Percentiles rank a stretch among this genome's conserved stretches.
Conservation (phyloP, 2,888 invertebrate genomes). For the Oscheius myriophilus region DNA sequence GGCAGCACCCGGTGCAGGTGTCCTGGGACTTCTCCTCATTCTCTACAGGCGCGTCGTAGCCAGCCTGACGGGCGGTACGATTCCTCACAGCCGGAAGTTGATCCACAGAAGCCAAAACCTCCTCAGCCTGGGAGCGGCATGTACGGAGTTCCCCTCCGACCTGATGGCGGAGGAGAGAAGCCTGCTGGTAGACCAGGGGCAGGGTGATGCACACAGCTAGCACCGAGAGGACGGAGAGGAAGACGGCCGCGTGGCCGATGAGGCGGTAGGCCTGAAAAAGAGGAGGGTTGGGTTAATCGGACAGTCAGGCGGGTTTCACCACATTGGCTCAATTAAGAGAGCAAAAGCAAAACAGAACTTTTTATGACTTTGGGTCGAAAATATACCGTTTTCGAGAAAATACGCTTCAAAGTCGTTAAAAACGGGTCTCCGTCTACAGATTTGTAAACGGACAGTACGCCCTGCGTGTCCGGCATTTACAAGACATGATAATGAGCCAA, state of each 20-base stretch:
- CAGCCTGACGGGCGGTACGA: slow-evolving; percentile 58
- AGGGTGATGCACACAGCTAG: slow-evolving; percentile 25
- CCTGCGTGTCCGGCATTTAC: too few relatives aligned
- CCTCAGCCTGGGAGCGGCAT: slow-evolving; percentile 21
- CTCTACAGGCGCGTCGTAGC: slow-evolving; percentile 40
- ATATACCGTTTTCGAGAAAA: too few relatives aligned
- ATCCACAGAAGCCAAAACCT: slow-evolving; percentile 17
- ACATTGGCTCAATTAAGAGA: too few relatives aligned
- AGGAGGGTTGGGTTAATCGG: too few relatives aligned
- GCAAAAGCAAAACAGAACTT: too few relatives aligned
- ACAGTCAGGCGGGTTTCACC: too few relatives aligned
- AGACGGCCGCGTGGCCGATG: slow-evolving; percentile 24
- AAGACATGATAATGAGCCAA: too few relatives aligned
- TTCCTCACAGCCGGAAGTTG: slow-evolving; percentile 12
- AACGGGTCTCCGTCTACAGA: too few relatives aligned
- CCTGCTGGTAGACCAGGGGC: slow-evolving; percentile 24
- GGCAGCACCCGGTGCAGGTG: slow-evolving; percentile 47
- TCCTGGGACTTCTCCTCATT: slow-evolving; percentile 28
- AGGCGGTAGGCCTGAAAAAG: slow-evolving; percentile 24
- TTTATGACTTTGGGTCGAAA: too few relatives aligned
- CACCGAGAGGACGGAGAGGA: slow-evolving; percentile 9
- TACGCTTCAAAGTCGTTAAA: too few relatives aligned
- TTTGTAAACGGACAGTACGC: too few relatives aligned
- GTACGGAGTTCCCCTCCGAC: slow-evolving; percentile 16
- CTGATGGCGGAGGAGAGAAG: slow-evolving; percentile 18